phyloP scores from a whole-genome alignment of 2,113 vertebrate species.

The mouse (Mus musculus) region DNA sequence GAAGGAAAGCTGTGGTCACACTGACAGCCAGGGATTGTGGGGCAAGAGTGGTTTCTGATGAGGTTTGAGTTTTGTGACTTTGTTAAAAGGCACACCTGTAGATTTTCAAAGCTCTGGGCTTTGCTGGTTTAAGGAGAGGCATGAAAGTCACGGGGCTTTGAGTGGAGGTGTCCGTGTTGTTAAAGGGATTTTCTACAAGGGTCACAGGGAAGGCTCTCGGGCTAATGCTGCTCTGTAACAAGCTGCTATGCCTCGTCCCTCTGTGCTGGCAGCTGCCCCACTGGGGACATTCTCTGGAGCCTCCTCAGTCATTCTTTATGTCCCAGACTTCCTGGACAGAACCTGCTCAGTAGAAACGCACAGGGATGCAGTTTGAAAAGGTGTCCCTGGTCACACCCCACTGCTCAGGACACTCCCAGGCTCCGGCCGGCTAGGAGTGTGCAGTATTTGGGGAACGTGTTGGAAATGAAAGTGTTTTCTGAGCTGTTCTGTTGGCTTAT shows the following conservation, averaged over 20 bases:
- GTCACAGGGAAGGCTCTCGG: not conserved
- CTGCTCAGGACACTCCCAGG: fast-evolving
- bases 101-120: not conserved
- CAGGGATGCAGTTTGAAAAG: not conserved
- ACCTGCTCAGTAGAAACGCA: not conserved
- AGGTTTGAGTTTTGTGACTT: not conserved
- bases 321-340: too few species aligned
- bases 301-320: not conserved
- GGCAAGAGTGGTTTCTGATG: not conserved
- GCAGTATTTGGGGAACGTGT: not conserved
- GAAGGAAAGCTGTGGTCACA: not conserved
- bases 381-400: too few species aligned
- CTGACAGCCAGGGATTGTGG: not conserved
- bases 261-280: not conserved
- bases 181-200: not conserved
- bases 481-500: not conserved
- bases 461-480: not conserved
- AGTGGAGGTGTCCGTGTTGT: too few species aligned
- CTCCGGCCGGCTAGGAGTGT: not conserved
- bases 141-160: too few species aligned
- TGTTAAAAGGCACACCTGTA: not conserved
- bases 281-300: not conserved
- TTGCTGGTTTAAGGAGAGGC: not conserved
- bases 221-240: not conserved
- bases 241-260: not conserved